Conservation (phyloP, 1,140 invertebrate species). For the Stegodyphus dumicola region DNA sequence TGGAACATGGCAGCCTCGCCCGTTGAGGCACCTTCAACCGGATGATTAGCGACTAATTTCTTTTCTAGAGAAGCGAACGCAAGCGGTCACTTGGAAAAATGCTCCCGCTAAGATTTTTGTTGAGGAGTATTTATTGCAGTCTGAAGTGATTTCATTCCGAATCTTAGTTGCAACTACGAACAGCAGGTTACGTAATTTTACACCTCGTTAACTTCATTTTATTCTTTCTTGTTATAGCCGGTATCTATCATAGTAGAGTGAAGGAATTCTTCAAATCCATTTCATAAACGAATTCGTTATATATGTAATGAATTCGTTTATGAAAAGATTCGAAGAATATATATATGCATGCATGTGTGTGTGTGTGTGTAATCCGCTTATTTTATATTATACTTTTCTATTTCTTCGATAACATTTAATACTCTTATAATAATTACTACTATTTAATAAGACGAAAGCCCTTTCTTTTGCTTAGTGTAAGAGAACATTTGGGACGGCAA, state of each 20-base stretch:
- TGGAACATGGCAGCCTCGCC: neutral
- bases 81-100: constrained; percentile 23
- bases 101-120: constrained; percentile 23
- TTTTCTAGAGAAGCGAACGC: constrained; percentile 17
- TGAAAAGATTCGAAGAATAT: too few species aligned
- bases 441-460: too few species aligned
- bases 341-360: too few species aligned
- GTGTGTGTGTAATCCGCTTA: too few species aligned
- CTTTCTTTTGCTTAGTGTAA: too few species aligned
- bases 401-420: too few species aligned
- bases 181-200: constrained; percentile 21
- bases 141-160: neutral
- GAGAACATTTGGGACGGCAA: too few species aligned
- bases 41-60: constrained; percentile 55
- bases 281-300: too few species aligned
- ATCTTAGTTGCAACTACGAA: neutral
- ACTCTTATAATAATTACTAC: too few species aligned
- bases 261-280: neutral
- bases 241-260: neutral
- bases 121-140: neutral
- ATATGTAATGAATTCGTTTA: too few species aligned
- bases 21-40: constrained; percentile 28
- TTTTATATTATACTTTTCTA: too few species aligned
- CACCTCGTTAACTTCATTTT: constrained; percentile 39
- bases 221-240: neutral